Conservation (phyloP, 1,140 invertebrate species). For the Euwallacea similis region DNA sequence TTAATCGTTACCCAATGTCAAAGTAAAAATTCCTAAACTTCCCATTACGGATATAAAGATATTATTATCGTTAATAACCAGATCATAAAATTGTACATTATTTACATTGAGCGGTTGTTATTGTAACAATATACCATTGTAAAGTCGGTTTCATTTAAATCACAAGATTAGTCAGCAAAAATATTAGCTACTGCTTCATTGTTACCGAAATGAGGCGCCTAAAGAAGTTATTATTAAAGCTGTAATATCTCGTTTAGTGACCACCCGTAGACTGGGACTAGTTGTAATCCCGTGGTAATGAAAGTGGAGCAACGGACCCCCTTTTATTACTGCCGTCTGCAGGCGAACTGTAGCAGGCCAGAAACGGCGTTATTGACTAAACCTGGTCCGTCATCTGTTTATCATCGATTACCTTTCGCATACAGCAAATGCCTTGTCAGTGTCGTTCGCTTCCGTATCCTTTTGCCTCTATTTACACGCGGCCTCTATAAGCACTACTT, state of each 20-base stretch:
- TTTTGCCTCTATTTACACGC: too few species aligned
- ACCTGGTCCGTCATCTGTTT: slow-evolving; percentile 52
- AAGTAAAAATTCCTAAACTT: neutral
- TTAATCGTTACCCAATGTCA: neutral
- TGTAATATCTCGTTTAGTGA: slow-evolving; percentile 49
- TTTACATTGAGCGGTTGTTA: slow-evolving; percentile 3
- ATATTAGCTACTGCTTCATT: slow-evolving; percentile 31
- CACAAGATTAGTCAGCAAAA: slow-evolving; percentile 26
- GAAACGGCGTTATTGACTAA: slow-evolving; percentile 46
- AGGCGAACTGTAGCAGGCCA: slow-evolving; percentile 27
- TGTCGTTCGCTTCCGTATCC: slow-evolving; percentile 45
- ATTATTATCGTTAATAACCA: neutral
- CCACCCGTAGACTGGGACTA: slow-evolving; percentile 48
- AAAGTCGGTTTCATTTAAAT: slow-evolving; percentile 10
- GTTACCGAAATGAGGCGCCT: slow-evolving; percentile 23
- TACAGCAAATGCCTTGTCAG: slow-evolving; percentile 48
- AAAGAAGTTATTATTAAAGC: slow-evolving; percentile 36
- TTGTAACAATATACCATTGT: slow-evolving; percentile 14
- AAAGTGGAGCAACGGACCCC: slow-evolving; percentile 48
- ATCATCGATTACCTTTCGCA: slow-evolving; percentile 52
- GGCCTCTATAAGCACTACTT: too few species aligned
- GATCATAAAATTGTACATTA: neutral
- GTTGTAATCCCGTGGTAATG: slow-evolving; percentile 48
- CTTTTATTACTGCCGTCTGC: slow-evolving; percentile 38
- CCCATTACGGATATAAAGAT: neutral